Evolutionary conservation across 2,113 vertebrate genomes (phyloP).

Genomic region (Pituophis catenifer): DNA sequence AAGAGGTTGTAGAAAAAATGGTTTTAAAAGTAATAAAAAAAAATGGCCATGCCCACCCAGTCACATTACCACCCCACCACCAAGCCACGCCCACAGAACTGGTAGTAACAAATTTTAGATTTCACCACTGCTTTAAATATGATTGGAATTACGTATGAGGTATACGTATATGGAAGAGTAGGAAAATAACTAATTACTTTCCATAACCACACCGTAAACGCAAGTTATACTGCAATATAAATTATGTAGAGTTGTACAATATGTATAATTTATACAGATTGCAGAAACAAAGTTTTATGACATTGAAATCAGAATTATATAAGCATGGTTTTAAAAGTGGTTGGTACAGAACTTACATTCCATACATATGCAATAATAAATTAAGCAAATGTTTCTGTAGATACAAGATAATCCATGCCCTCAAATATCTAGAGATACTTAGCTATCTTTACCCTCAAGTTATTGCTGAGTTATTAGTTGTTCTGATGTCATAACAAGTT

Average conservation of each 20-base stretch:
- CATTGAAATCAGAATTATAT: not conserved
- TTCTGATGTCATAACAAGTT: not conserved
- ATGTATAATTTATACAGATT: not conserved
- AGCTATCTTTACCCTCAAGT: not conserved
- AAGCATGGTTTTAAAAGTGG: not conserved
- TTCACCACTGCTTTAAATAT: not conserved
- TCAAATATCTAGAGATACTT: not conserved
- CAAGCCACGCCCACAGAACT: no score
- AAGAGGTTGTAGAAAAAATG: no score
- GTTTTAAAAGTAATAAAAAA: no score
- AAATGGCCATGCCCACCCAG: no score
- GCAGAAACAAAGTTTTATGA: not conserved
- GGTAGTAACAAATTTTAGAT: no score
- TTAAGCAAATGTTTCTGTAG: not conserved
- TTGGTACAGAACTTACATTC: not conserved
- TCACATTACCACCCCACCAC: no score
- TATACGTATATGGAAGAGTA: no score
- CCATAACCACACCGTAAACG: not conserved
- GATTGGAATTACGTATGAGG: not conserved
- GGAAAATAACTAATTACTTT: not conserved
- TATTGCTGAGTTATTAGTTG: not conserved
- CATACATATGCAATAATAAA: not conserved
- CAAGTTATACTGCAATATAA: not conserved
- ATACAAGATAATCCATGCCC: not conserved
- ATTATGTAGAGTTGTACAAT: not conserved